Conservation (phyloP, 2,797 vertebrate genomes). For the Centroberyx gerrardi region DNA sequence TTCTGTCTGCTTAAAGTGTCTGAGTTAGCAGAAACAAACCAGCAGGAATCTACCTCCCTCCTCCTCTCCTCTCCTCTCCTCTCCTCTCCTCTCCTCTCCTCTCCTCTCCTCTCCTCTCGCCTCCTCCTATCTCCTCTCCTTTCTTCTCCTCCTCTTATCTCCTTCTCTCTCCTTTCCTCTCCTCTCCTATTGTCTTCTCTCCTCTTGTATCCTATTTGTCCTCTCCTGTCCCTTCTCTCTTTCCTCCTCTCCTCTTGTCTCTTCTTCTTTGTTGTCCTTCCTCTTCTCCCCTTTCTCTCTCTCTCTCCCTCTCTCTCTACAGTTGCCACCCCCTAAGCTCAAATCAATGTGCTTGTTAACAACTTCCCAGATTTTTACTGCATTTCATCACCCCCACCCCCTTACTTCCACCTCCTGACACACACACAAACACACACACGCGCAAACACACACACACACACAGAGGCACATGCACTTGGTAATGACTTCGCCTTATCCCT, state of each 20-base stretch:
- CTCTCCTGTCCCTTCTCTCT: neutral
- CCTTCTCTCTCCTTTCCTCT: slow-evolving; percentile 15
- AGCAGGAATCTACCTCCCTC: neutral
- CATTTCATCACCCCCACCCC: slow-evolving; percentile 60
- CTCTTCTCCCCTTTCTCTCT: neutral
- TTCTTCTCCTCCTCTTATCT: neutral
- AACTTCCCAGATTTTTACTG: slow-evolving; percentile 58
- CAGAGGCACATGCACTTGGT: slow-evolving; percentile 22
- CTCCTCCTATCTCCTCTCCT: neutral
- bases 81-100: neutral
- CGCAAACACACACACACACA: slow-evolving; percentile 17
- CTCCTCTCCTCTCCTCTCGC: neutral
- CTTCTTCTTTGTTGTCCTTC: neutral
- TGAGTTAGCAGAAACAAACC: slow-evolving; percentile 51
- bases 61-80: neutral
- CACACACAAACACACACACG: slow-evolving; percentile 1
- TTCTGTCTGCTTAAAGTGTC: slow-evolving; percentile 48
- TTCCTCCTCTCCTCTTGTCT: neutral
- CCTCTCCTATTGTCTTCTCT: neutral
- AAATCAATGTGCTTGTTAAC: slow-evolving; percentile 73
- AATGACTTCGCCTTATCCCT: slow-evolving; percentile 49
- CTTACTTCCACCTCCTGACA: slow-evolving; percentile 26
- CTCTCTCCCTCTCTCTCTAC: slow-evolving; percentile 16
- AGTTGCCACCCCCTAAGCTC: slow-evolving; percentile 52
- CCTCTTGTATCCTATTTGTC: neutral